Percentiles rank a stretch among this genome's conserved stretches.
Evolutionary conservation across 2,113 vertebrate species (phyloP).

Genomic region (Equus przewalskii): DNA sequence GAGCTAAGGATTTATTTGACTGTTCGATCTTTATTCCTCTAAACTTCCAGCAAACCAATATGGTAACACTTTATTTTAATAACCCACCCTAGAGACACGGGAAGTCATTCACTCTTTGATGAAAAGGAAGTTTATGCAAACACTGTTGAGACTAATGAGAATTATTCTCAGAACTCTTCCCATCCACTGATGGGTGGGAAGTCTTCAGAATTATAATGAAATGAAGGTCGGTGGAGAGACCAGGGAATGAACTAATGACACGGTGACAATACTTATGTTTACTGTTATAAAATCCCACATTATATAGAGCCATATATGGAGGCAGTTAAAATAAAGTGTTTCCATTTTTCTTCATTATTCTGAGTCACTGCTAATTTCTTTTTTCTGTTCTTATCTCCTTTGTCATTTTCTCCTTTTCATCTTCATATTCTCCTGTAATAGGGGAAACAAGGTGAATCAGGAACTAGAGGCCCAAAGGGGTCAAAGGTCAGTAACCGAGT

Average conservation of each 20-base stretch:
- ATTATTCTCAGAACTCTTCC: slow-evolving; percentile 28
- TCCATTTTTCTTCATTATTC: slow-evolving; percentile 65
- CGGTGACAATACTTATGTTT: rapidly evolving
- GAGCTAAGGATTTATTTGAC: slow-evolving; percentile 25
- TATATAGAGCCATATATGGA: neutral
- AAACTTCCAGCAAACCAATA: slow-evolving; percentile 55
- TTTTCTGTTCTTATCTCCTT: slow-evolving; percentile 76
- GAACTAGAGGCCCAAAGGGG: slow-evolving; percentile 95
- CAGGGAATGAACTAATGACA: neutral
- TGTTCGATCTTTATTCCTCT: slow-evolving; percentile 56
- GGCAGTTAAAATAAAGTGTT: slow-evolving; percentile 71
- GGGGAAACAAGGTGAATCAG: slow-evolving; percentile 96
- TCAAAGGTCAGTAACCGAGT: slow-evolving; percentile 94
- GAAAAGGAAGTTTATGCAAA: slow-evolving; percentile 36
- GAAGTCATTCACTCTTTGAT: slow-evolving; percentile 51
- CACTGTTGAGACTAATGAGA: neutral
- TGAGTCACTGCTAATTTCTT: slow-evolving; percentile 81
- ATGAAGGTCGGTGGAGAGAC: neutral
- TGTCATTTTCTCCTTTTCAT: slow-evolving; percentile 79
- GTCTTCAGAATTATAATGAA: neutral
- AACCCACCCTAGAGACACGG: slow-evolving; percentile 41
- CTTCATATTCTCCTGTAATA: slow-evolving; percentile 83
- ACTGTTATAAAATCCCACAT: neutral
- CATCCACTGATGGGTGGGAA: neutral
- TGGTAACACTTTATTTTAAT: slow-evolving; percentile 75